Conservation (phyloP, 2,113 vertebrate species). For the Theristicus caerulescens region DNA sequence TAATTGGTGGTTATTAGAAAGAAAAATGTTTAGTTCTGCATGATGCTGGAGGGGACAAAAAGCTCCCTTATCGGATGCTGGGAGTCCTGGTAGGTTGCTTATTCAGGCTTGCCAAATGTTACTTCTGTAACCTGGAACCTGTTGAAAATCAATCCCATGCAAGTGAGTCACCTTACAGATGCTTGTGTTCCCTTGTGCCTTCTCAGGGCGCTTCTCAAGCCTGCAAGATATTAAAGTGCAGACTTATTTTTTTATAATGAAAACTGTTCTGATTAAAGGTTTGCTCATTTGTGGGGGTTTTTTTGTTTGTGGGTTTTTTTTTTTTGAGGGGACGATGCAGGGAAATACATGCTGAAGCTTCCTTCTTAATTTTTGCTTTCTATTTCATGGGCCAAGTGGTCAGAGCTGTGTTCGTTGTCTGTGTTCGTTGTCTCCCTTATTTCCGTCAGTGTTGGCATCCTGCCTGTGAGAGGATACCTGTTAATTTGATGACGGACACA, state of each 20-base stretch:
- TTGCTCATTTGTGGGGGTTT: not conserved
- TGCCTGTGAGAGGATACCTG: not conserved
- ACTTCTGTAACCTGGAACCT: not conserved
- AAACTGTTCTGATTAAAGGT: not conserved
- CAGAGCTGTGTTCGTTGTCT: too few species aligned
- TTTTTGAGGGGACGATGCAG: not conserved
- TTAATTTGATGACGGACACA: fast-evolving
- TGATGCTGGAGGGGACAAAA: not conserved
- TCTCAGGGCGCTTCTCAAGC: not conserved
- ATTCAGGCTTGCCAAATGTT: not conserved
- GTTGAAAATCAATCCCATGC: not conserved
- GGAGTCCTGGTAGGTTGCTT: not conserved
- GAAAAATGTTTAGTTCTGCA: not conserved
- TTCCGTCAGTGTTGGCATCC: not conserved
- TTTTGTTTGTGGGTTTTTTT: not conserved
- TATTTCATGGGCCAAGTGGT: fast-evolving
- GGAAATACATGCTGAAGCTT: fast-evolving
- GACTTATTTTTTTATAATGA: fast-evolving
- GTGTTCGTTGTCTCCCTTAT: not conserved
- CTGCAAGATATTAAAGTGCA: not conserved
- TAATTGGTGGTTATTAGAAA: not conserved
- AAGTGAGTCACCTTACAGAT: not conserved
- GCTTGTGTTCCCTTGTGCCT: not conserved
- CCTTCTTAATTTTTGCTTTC: not conserved
- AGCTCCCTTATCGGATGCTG: not conserved